Evolutionary conservation across 2,113 vertebrate species (phyloP), one percentile per base, ranked within the genome.

Genomic region (Phalacrocorax pelagicus): DNA sequence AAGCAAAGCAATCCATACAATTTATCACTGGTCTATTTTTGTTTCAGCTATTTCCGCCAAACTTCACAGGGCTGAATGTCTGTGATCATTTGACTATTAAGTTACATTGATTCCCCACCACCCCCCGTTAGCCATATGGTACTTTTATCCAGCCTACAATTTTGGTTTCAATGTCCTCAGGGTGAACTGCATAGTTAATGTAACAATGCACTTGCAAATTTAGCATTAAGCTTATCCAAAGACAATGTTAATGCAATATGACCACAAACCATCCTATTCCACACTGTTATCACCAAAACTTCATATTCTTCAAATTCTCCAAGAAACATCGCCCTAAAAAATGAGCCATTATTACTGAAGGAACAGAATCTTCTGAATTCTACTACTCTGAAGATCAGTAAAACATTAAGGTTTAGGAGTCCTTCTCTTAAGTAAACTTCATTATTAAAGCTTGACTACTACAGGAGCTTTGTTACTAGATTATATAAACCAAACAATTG

Each of bases 401-500:
- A 54, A 40, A 19, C 20, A 26, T 36, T 12, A 22, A 42, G 21
- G 15, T 42, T 73, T 36, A 30, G 49, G 23, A 65, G 29, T 8
- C 15, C 42, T 46, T 34, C 66, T 58, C 36, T 47, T 17, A 55
- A 59, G 34, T 22, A 29, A 70, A 66, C 19, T 22, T 49, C 26
- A 12, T 38, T 13, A 44, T 9, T 55, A 59, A 79, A 82, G 66
- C 40, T 38, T 78, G 32, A 10, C 12, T 78, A 26, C 46, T 11
- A 9, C 7, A 61, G 70, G 13, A 88, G 29, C 74, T 81, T 34
- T 55, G 27, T 30, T 36, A 22, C 7, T 34, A 40, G 5, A 72
- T 21, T 23, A 22, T 1, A 7, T 23, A 23, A 57, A 40, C 18
- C 21, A 73, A 10, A 38, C 6, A 42, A 36, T 14, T 0, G 14